Evolutionary conservation across 2,113 vertebrate genomes (phyloP).

Genomic region (Podocnemis expansa): DNA sequence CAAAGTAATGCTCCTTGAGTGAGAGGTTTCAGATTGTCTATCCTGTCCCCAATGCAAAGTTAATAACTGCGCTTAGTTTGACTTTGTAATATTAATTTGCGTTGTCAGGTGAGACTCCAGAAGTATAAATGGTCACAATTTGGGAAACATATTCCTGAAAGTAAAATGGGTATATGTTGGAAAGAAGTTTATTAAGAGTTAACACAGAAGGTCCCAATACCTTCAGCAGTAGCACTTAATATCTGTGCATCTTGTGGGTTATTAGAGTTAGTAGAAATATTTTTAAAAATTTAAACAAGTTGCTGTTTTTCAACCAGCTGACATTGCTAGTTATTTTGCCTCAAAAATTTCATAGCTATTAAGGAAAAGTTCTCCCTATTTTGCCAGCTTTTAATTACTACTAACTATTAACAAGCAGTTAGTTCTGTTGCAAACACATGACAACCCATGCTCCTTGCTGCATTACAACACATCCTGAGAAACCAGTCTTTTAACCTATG

Average conservation of each 20-base stretch:
- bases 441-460: background rate
- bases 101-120: background rate
- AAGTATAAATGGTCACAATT: background rate
- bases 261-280: background rate
- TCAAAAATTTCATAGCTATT: background rate
- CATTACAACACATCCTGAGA: background rate
- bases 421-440: background rate
- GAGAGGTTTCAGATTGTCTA: background rate
- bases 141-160: background rate
- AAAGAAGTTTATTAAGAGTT: background rate
- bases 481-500: background rate
- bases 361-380: fast-evolving
- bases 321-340: background rate
- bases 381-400: too few relatives aligned
- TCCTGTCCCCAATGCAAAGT: background rate
- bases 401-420: background rate
- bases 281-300: background rate
- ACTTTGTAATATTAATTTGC: background rate
- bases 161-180: background rate
- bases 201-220: background rate
- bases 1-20: background rate
- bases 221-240: background rate
- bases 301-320: background rate
- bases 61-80: background rate
- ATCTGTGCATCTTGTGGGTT: background rate